These are phyloP conservation scores for Trichonephila inaurata DNA, from an alignment of 1,140 invertebrate genomes.

Conservation along the genomic window DNA sequence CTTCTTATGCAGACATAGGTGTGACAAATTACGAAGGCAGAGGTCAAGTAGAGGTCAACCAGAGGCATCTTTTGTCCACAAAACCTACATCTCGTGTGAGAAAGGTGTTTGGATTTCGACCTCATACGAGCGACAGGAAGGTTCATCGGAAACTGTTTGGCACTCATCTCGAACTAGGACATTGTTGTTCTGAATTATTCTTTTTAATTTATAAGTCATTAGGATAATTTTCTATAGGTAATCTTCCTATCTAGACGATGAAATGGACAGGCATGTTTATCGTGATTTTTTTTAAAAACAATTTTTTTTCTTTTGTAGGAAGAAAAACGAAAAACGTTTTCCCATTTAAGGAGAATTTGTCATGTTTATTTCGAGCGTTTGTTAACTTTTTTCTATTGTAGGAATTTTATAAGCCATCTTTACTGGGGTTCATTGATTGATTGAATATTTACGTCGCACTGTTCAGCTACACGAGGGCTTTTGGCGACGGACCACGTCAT, in stretches of 20 bases:
- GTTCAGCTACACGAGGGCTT: too few relatives aligned
- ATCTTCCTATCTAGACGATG: background rate
- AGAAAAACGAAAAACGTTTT: too few relatives aligned
- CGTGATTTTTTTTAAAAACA: too few relatives aligned
- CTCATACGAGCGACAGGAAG: background rate
- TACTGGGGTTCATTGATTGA: too few relatives aligned
- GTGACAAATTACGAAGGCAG: constrained; percentile 9
- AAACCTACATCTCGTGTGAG: background rate
- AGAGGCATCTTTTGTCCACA: constrained; percentile 25
- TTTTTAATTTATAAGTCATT: background rate
- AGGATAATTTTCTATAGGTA: background rate
- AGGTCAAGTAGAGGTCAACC: background rate
- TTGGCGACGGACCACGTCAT: too few relatives aligned
- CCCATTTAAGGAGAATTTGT: too few relatives aligned
- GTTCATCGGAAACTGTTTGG: background rate
- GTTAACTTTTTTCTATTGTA: too few relatives aligned
- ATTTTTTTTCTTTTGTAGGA: too few relatives aligned
- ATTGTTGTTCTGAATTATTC: too few relatives aligned
- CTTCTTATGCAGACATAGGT: background rate
- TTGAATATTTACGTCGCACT: too few relatives aligned
- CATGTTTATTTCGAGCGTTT: too few relatives aligned
- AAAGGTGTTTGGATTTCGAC: constrained; percentile 22
- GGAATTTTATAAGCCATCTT: too few relatives aligned
- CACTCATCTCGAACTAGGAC: background rate
- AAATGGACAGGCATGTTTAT: background rate